Percentiles rank a stretch among this genome's conserved stretches.
phyloP scores from a whole-genome alignment of 2,797 vertebrate species.

The Crocodylus rhombifer region DNA sequence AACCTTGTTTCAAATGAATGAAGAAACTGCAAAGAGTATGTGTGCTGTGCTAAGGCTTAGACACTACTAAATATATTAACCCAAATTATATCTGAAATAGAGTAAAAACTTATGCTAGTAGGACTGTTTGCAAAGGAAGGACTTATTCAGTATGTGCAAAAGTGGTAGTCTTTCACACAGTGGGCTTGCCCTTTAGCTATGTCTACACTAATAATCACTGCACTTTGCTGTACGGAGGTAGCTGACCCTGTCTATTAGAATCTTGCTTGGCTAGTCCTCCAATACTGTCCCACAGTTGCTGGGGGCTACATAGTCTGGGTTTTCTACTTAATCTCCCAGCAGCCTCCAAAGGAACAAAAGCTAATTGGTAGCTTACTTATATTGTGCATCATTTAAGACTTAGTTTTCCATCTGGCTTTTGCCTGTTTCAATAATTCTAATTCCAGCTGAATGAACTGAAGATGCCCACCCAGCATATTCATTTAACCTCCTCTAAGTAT shows the following conservation, averaged over 20 bases:
- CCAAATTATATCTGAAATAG: not conserved
- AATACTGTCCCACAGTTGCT: not conserved
- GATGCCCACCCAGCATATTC: accelerated
- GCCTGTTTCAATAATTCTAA: not conserved
- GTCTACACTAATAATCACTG: not conserved
- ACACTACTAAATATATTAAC: not conserved
- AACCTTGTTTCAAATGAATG: not conserved
- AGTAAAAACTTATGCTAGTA: not conserved
- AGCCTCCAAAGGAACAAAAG: not conserved
- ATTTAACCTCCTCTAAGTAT: no score
- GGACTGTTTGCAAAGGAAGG: not conserved
- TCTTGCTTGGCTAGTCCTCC: not conserved
- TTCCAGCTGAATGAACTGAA: not conserved
- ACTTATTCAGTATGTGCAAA: not conserved
- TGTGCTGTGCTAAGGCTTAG: not conserved
- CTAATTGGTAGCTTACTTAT: not conserved
- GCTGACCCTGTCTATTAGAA: no score
- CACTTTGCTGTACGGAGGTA: not conserved
- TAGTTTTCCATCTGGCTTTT: not conserved
- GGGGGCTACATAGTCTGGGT: not conserved
- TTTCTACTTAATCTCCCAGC: slow-evolving; percentile 1
- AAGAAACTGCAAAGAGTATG: not conserved
- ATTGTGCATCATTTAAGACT: not conserved
- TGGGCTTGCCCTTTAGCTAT: not conserved
- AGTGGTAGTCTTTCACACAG: not conserved